Evolutionary conservation across 2,113 vertebrate species (phyloP), one percentile per base, ranked within the genome.

Genomic region (Nycticorax nycticorax): DNA sequence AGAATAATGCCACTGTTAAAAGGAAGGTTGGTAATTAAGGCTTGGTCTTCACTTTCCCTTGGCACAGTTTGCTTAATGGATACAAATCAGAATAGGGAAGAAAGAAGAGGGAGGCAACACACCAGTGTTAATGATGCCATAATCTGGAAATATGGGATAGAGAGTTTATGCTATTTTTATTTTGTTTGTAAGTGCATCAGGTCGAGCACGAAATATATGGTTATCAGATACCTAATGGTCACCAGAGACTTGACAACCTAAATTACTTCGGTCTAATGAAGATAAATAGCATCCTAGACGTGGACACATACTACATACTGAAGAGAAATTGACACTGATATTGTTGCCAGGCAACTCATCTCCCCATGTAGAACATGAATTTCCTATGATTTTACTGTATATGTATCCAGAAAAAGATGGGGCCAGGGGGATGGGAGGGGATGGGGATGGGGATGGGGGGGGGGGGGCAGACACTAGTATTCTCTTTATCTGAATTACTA

Each of bases 261-360:
- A 98, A 98, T 98, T 97, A 88, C 75, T 97, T 90, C 89, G 52
- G 71, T 97, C 89, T 98, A 98, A 98, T 98, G 97, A 98, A 98
- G 98, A 98, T 89, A 98, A 98, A 98, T 97, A 94, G 35, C 75
- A 73, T 95, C 96, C 88, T 93, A 97, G 89, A 95, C 81, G 96
- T 63, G 67, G 89, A 95, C n/a, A 83, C 62, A 90, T 92, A 75
- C 26, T 93, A 78, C 37, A 94, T 66, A 84, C 74, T n/a, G 37
- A 87, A 92, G 86, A 89, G 74, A 96, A 98, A 97, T 82, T 96
- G 93, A 95, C 96, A 97, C 69, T 95, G 95, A 97, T 94, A 53
- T 85, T 96, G 98, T 98, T 99, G 97, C 98, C 96, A 98, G 73
- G 98, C 98, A 99, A 98, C 98, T 43, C 90, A 77, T 76, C 67